A percentile compares a stretch with the other conserved stretches of the same genome.
phyloP scores from a whole-genome alignment of 2,888 invertebrate species.

The Rhabditoides inermis region DNA sequence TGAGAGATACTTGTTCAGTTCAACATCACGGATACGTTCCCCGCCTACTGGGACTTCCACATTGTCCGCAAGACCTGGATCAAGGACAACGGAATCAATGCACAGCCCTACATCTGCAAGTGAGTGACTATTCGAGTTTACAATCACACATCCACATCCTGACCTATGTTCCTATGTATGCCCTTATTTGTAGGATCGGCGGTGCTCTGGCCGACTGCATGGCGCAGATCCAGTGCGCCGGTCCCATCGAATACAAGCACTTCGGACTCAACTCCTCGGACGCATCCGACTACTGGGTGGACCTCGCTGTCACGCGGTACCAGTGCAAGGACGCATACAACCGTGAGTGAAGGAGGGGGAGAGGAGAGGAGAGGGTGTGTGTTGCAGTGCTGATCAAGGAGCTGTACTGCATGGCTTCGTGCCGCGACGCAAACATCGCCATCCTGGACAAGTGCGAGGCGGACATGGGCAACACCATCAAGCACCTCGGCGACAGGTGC shows the following conservation, averaged over 20 bases:
- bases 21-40: slow-evolving; percentile 18
- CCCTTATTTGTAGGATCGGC: too few relatives aligned
- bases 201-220: slow-evolving; percentile 15
- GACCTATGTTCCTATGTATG: too few relatives aligned
- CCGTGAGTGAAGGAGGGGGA: slow-evolving; percentile 8
- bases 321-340: slow-evolving; percentile 26
- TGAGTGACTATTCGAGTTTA: too few relatives aligned
- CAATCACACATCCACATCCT: too few relatives aligned
- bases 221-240: slow-evolving; percentile 16
- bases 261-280: slow-evolving; percentile 22
- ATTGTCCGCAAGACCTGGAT: slow-evolving; percentile 12
- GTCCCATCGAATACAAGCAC: slow-evolving; percentile 14
- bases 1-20: slow-evolving; percentile 19
- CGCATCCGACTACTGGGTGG: slow-evolving; percentile 25
- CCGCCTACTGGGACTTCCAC: slow-evolving; percentile 25
- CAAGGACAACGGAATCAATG: slow-evolving; percentile 16
- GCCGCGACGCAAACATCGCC: slow-evolving; percentile 15
- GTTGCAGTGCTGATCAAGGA: slow-evolving; percentile 22
- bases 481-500: too few relatives aligned
- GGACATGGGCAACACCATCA: slow-evolving; percentile 10
- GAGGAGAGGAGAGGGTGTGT: background rate
- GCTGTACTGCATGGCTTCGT: slow-evolving; percentile 27
- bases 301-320: slow-evolving; percentile 23
- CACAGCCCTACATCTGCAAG: slow-evolving; percentile 25
- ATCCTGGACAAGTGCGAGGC: slow-evolving; percentile 18